Conservation (phyloP, 2,797 vertebrate genomes). For the Pampus argenteus region DNA sequence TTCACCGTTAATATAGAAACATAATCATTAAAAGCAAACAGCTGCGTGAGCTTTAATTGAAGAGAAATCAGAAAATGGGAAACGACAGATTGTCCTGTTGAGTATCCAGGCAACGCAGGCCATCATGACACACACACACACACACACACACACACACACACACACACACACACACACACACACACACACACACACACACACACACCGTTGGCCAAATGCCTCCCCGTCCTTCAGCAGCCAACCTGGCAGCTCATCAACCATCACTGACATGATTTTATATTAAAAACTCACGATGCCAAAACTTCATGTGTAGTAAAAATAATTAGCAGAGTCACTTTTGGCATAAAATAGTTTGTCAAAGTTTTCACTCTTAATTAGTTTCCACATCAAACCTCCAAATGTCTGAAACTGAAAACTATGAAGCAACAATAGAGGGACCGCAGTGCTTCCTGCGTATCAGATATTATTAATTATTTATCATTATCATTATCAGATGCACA, state of each 20-base stretch:
- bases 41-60: background rate
- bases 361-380: constrained; percentile 16
- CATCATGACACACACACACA: background rate
- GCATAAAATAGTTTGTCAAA: background rate
- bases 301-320: constrained; percentile 5
- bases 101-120: constrained; percentile 12
- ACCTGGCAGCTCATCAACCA: constrained; percentile 1
- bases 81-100: background rate
- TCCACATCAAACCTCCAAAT: background rate
- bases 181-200: constrained; percentile 2
- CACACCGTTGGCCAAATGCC: background rate
- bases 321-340: background rate
- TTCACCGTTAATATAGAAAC: background rate
- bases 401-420: no score
- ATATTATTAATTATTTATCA: no score
- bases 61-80: background rate
- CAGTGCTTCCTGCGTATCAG: no score
- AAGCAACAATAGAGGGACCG: no score
- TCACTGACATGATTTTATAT: constrained; percentile 11
- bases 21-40: background rate
- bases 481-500: no score
- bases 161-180: background rate
- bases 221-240: constrained; percentile 6
- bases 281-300: constrained; percentile 1
- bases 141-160: background rate